Conservation (phyloP, 2,113 vertebrate genomes). For the Ophthalmolycus amberensis region DNA sequence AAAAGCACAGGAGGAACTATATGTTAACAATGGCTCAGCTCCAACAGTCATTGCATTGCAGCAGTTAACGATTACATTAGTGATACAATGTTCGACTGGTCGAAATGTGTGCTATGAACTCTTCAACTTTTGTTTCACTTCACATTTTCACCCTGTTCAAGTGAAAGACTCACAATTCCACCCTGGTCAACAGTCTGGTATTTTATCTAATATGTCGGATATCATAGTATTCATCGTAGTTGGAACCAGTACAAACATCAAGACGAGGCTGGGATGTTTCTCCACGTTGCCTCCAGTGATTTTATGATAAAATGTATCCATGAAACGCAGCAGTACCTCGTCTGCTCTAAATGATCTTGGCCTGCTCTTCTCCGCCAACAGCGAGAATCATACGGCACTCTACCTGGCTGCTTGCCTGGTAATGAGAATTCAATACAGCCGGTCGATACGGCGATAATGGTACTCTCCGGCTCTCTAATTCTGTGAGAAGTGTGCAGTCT, state of each 20-base stretch:
- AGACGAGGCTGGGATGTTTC: background rate
- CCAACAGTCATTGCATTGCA: background rate
- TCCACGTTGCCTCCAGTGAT: background rate
- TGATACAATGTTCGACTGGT: background rate
- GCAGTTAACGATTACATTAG: background rate
- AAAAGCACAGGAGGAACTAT: background rate
- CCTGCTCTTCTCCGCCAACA: conserved; percentile 8
- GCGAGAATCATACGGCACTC: conserved; percentile 12
- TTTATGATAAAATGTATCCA: background rate
- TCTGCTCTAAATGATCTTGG: conserved; percentile 13
- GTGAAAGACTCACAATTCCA: background rate
- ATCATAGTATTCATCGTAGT: background rate
- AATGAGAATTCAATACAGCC: conserved; percentile 55
- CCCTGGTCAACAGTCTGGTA: background rate
- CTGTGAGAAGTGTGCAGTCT: conserved; percentile 20
- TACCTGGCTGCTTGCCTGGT: conserved; percentile 39
- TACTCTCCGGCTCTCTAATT: conserved; percentile 24
- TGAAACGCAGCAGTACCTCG: conserved; percentile 12
- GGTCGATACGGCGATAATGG: conserved; percentile 50
- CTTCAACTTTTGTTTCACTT: background rate
- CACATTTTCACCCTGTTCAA: background rate
- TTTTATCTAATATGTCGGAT: background rate
- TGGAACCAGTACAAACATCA: background rate
- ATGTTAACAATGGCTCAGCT: background rate
- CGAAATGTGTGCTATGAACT: background rate